phyloP scores from a whole-genome alignment of 2,888 invertebrate genomes.

The Eupithecia tripunctaria region DNA sequence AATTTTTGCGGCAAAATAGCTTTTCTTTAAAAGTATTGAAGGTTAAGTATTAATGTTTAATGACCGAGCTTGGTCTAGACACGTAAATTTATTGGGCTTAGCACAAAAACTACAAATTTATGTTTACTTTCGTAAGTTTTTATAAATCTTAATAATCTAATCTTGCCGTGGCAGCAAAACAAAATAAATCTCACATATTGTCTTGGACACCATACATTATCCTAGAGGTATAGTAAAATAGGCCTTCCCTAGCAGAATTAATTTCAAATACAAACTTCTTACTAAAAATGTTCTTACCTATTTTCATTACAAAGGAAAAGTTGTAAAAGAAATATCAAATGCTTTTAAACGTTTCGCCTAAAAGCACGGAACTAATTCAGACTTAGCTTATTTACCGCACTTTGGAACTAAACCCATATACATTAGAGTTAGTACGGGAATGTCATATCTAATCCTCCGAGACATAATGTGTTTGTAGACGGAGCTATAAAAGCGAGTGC shows the following conservation, averaged over 20 bases:
- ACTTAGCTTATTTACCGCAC: slow-evolving; percentile 16
- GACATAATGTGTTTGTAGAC: slow-evolving; percentile 19
- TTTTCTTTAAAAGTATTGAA: neutral
- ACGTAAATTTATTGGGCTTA: neutral
- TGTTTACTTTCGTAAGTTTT: neutral
- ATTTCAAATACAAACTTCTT: neutral
- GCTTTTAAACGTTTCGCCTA: neutral
- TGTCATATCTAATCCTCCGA: slow-evolving; percentile 22
- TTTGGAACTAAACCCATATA: slow-evolving; percentile 10
- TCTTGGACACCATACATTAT: too few relatives aligned
- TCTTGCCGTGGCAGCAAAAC: neutral
- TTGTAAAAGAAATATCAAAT: neutral
- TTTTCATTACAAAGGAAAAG: neutral
- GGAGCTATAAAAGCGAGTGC: slow-evolving; percentile 15
- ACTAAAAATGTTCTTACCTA: neutral
- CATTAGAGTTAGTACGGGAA: slow-evolving; percentile 27
- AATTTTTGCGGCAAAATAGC: neutral
- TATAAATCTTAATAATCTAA: neutral
- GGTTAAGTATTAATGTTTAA: neutral
- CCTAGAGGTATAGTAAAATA: too few relatives aligned
- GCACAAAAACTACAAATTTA: neutral
- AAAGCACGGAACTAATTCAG: slow-evolving; percentile 13
- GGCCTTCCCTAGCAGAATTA: too few relatives aligned
- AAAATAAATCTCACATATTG: too few relatives aligned
- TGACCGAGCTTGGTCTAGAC: neutral